These are phyloP conservation scores for Synanthedon tipuliformis DNA, from an alignment of 2,888 invertebrate genomes.

Conservation along the genomic window DNA sequence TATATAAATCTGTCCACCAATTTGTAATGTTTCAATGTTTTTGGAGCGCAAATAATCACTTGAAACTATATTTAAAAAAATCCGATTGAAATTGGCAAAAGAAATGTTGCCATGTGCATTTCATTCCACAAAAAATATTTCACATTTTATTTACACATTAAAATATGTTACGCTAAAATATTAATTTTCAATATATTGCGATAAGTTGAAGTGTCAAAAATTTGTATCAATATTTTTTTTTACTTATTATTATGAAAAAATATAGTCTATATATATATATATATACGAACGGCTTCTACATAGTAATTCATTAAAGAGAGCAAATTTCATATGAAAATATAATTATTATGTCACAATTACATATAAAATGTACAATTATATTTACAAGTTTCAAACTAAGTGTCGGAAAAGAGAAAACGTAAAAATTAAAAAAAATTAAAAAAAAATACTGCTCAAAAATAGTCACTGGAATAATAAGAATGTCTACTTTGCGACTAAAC, in stretches of 20 bases:
- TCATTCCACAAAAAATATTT: background rate
- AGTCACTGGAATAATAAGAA: slow-evolving; percentile 31
- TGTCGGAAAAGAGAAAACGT: slow-evolving; percentile 3
- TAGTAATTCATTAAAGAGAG: slow-evolving; percentile 32
- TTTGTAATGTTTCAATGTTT: too few relatives aligned
- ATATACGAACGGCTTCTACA: slow-evolving; percentile 28
- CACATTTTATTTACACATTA: slow-evolving; percentile 45
- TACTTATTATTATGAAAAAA: slow-evolving; percentile 46
- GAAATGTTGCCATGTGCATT: background rate
- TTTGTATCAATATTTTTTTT: slow-evolving; percentile 9
- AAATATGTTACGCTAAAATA: slow-evolving; percentile 22
- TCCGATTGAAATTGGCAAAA: background rate
- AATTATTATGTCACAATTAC: slow-evolving; percentile 32
- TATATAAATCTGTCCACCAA: too few relatives aligned
- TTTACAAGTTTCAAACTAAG: slow-evolving; percentile 34
- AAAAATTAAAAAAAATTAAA: slow-evolving; percentile 27
- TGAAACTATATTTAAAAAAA: background rate
- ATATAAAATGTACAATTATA: slow-evolving; percentile 22
- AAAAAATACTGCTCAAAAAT: slow-evolving; percentile 48
- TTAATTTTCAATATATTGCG: slow-evolving; percentile 44
- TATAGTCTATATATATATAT: slow-evolving; percentile 36
- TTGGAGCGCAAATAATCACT: too few relatives aligned
- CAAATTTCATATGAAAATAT: slow-evolving; percentile 54
- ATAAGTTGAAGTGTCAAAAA: slow-evolving; percentile 42
- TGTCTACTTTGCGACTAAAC: slow-evolving; percentile 5